Base-by-base conservation (phyloP, 2,113 vertebrate genomes). In the Hippocampus mohnikei region DNA sequence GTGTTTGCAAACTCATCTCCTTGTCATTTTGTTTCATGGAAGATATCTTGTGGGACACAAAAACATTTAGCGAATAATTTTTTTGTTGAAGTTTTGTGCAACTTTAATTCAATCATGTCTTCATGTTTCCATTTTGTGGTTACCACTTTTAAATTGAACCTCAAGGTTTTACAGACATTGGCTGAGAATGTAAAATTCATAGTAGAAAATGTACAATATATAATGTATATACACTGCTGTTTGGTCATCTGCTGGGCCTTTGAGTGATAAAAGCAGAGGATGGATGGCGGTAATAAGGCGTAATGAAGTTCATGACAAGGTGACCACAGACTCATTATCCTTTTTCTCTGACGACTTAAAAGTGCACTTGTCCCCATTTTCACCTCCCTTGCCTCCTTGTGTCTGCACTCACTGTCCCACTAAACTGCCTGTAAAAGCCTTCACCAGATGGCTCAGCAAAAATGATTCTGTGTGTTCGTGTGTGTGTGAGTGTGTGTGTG, bases 391-490 rank as follows among this genome's bases (percentile, higher is more conserved):
- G 63, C 71, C 41, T 10, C 59, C 56, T 64, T 66, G 72, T 59
- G 60, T 61, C 72, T 50, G 12, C 70, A 67, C 70, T 77, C 67
- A 64, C 79, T 73, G 71, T 69, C 71, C 69, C 58, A 71, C 70
- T 83, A 74, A 81, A 85, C 71, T 82, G 69, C 15, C 68, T 78
- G 81, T 87, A 74, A 86, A 85, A 82, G 79, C 81, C 74, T 58
- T 20, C 16, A 80, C 50, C 84, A 89, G 81, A 85, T 80, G 81
- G 78, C 66, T 69, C 50, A 67, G 55, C 67, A 71, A 84, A 60
- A 88, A 85, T 78, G 13, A 81, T 75, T 62, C 27, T 61, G 62
- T 71, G 74, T 59, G 37, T 48, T 6, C 5, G 5, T 37, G 33
- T 37, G 33, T 37, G 33, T 37, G 33, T 6, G 27, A 2, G 33